phyloP scores from a whole-genome alignment of 1,140 invertebrate genomes.

The Hyles euphorbiae region DNA sequence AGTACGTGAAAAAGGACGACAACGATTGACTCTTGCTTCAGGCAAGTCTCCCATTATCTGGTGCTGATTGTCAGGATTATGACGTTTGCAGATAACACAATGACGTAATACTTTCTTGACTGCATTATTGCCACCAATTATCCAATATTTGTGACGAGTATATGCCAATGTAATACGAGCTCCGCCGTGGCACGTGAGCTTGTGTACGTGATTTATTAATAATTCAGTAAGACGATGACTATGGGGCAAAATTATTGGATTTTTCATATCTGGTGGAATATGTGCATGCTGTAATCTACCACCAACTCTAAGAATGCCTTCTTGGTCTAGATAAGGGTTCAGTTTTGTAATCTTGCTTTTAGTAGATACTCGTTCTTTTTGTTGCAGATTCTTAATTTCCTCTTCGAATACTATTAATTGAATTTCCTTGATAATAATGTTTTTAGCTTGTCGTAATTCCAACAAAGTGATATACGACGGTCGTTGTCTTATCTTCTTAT shows the following conservation, averaged over 20 bases:
- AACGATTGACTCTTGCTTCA: slow-evolving; percentile 1
- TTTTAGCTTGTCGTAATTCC: slow-evolving; percentile 23
- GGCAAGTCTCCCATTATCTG: slow-evolving; percentile 17
- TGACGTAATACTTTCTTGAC: not conserved
- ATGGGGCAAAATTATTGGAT: slow-evolving; percentile 35
- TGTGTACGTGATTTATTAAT: slow-evolving; percentile 33
- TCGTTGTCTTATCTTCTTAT: no score
- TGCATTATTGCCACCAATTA: slow-evolving; percentile 6
- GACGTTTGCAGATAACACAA: slow-evolving; percentile 10
- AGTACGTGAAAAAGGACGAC: slow-evolving; percentile 5
- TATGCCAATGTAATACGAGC: slow-evolving; percentile 20
- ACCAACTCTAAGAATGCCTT: slow-evolving; percentile 34
- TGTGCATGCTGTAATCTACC: slow-evolving; percentile 34
- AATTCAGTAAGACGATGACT: slow-evolving; percentile 16
- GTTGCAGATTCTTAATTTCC: slow-evolving; percentile 13
- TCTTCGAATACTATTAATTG: slow-evolving; percentile 21
- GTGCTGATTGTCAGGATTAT: not conserved
- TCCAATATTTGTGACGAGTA: slow-evolving; percentile 3
- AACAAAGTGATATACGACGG: no score
- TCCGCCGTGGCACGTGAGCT: slow-evolving; percentile 33
- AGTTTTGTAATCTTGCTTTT: slow-evolving; percentile 26
- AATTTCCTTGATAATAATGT: slow-evolving; percentile 21
- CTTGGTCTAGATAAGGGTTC: slow-evolving; percentile 34
- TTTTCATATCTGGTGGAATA: slow-evolving; percentile 20
- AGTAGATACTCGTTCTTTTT: slow-evolving; percentile 17